These are phyloP conservation scores for Carduelis carduelis DNA, from an alignment of 2,797 vertebrate genomes.

Conservation along the genomic window DNA sequence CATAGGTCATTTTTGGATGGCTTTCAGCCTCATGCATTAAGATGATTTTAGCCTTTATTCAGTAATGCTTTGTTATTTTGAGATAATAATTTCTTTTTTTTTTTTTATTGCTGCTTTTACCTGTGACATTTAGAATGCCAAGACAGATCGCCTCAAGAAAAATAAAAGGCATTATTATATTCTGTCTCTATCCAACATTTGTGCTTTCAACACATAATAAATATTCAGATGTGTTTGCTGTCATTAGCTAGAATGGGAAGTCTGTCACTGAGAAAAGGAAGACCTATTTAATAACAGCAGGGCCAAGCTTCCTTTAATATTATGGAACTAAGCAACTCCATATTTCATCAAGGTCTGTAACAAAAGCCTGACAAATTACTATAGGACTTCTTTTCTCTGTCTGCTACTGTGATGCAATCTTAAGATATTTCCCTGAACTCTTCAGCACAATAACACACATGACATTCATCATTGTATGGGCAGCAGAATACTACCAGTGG, in stretches of 20 bases:
- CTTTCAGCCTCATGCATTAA: background rate
- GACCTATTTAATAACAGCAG: background rate
- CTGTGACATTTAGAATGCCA: background rate
- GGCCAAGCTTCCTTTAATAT: background rate
- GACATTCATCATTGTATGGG: background rate
- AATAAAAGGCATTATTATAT: constrained; percentile 17
- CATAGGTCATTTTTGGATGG: background rate
- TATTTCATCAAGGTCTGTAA: background rate
- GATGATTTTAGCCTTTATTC: constrained; percentile 10
- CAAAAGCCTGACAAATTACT: background rate
- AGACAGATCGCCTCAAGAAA: background rate
- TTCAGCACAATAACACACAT: background rate
- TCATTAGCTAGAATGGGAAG: constrained; percentile 12
- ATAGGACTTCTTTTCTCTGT: background rate
- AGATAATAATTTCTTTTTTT: background rate
- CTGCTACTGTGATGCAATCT: background rate
- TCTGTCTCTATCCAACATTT: constrained; percentile 1
- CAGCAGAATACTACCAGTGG: background rate
- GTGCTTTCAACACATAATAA: constrained; percentile 18
- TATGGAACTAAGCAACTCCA: background rate
- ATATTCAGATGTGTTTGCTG: constrained; percentile 39
- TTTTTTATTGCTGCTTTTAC: background rate
- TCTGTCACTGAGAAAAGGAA: background rate
- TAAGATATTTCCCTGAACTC: background rate
- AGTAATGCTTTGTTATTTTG: constrained; percentile 28